These are phyloP conservation scores for Lepidurus apus DNA, from an alignment of 1,140 invertebrate species.

Conservation along the genomic window DNA sequence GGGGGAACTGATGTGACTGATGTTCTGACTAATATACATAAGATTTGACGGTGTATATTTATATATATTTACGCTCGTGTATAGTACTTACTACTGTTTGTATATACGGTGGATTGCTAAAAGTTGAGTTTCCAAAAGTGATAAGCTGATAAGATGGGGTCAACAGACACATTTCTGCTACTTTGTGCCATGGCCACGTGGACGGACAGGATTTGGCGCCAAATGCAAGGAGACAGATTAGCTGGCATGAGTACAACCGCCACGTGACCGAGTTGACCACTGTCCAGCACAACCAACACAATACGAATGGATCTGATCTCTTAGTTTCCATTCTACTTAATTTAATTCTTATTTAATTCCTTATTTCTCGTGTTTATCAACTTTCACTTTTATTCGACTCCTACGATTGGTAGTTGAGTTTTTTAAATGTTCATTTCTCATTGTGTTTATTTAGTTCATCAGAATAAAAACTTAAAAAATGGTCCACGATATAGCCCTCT, in stretches of 20 bases:
- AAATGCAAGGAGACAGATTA: conserved; percentile 9
- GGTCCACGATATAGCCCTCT: too few relatives aligned
- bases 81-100: not conserved
- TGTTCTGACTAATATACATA: not conserved
- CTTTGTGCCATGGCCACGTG: not conserved
- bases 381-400: too few relatives aligned
- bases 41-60: too few relatives aligned
- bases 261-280: conserved; percentile 13
- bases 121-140: conserved; percentile 13
- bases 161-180: not conserved
- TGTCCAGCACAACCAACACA: not conserved
- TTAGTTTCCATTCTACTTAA: not conserved
- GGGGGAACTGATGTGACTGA: not conserved
- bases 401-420: too few relatives aligned
- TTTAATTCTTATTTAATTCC: too few relatives aligned
- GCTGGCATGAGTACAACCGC: not conserved
- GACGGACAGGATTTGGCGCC: conserved; percentile 3
- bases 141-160: conserved; percentile 4
- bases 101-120: conserved; percentile 15
- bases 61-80: too few relatives aligned
- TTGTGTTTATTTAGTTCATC: too few relatives aligned
- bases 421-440: too few relatives aligned
- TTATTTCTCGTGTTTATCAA: too few relatives aligned
- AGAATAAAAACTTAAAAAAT: too few relatives aligned
- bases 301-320: not conserved